Conservation (phyloP, 2,797 vertebrate species). For the Gallinago solitaria region DNA sequence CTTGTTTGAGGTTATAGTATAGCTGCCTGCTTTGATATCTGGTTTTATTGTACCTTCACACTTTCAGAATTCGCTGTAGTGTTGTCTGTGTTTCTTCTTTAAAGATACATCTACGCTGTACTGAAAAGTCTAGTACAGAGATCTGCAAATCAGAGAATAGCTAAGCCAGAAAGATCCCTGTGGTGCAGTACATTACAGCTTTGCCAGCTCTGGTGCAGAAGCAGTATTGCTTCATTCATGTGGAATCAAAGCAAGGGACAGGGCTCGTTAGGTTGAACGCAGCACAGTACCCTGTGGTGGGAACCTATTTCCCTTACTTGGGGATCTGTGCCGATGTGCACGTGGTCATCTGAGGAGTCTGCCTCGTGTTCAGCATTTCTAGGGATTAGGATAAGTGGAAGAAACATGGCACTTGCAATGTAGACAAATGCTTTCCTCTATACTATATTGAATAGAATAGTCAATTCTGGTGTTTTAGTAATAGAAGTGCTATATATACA, state of each 20-base stretch:
- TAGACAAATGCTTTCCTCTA: background rate
- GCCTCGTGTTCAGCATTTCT: background rate
- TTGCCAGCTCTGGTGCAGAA: background rate
- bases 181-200: background rate
- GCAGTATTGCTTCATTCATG: background rate
- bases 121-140: background rate
- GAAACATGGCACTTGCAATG: background rate
- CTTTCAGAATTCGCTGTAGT: background rate
- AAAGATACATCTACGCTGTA: background rate
- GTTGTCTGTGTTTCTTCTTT: background rate
- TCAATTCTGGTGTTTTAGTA: background rate
- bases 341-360: background rate
- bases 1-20: background rate
- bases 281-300: background rate
- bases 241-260: background rate
- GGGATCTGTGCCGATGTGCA: background rate
- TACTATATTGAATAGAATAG: background rate
- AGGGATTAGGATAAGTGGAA: background rate
- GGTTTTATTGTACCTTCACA: background rate
- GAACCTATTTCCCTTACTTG: background rate
- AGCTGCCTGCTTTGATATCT: background rate
- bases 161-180: background rate
- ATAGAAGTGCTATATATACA: background rate
- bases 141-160: background rate
- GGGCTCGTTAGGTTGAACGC: background rate